These are phyloP conservation scores for Craseonycteris thonglongyai DNA, from an alignment of 2,113 vertebrate genomes.

Conservation along the genomic window DNA sequence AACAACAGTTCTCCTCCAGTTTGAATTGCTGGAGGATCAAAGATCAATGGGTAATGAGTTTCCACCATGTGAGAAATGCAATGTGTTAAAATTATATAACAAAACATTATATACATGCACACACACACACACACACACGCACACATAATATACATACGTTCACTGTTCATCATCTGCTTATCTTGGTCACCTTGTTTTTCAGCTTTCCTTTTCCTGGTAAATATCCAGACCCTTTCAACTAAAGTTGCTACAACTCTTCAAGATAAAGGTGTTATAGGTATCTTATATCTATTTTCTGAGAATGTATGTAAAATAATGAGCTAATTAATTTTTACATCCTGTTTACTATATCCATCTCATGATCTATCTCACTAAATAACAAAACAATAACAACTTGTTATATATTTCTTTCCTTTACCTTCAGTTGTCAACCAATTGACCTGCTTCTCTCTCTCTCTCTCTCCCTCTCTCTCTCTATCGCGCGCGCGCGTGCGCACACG, in stretches of 20 bases:
- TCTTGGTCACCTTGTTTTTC: background rate
- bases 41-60: background rate
- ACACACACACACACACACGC: too few species aligned
- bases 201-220: background rate
- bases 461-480: too few species aligned
- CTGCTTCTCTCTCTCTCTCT: too few species aligned
- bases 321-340: background rate
- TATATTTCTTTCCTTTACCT: background rate
- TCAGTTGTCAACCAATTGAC: background rate
- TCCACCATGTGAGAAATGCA: background rate
- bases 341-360: background rate
- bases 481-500: too few species aligned
- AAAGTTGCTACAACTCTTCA: background rate
- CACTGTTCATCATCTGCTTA: background rate
- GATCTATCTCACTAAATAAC: background rate
- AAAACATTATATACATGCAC: too few species aligned
- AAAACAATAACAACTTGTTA: background rate
- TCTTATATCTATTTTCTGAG: background rate
- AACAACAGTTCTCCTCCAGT: background rate
- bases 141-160: background rate
- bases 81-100: background rate
- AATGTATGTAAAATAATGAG: slow-evolving; percentile 2
- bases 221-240: background rate
- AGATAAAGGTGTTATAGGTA: background rate
- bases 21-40: background rate